Percentiles rank a stretch among this genome's conserved stretches.
These are phyloP conservation scores for Xylophagus ater DNA, from an alignment of 2,888 invertebrate genomes.

Conservation along the genomic window DNA sequence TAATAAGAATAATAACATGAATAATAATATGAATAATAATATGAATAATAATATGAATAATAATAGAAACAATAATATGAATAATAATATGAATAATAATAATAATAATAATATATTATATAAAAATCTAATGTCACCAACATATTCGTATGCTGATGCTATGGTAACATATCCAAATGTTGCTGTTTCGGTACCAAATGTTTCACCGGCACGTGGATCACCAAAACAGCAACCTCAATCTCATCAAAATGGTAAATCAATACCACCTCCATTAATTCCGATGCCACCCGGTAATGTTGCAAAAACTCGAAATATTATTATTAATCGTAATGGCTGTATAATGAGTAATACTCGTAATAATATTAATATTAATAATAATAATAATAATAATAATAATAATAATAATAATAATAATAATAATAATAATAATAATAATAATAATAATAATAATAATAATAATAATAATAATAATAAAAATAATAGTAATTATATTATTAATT, in stretches of 20 bases:
- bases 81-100: too few relatives aligned
- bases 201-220: slow-evolving; percentile 15
- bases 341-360: slow-evolving; percentile 6
- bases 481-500: too few relatives aligned
- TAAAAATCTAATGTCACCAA: too few relatives aligned
- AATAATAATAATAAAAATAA: slow-evolving; percentile 1
- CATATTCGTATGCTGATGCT: slow-evolving; percentile 20
- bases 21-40: too few relatives aligned
- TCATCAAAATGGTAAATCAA: slow-evolving; percentile 12
- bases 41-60: too few relatives aligned
- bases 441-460: neutral
- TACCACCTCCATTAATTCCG: slow-evolving; percentile 11
- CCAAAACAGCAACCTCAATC: slow-evolving; percentile 14
- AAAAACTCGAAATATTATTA: slow-evolving; percentile 7
- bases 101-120: too few relatives aligned
- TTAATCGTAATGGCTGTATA: slow-evolving; percentile 11
- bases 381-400: neutral
- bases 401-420: neutral
- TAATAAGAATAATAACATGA: slow-evolving; percentile 12
- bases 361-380: slow-evolving; percentile 1
- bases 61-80: too few relatives aligned
- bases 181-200: slow-evolving; percentile 12
- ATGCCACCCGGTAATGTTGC: slow-evolving; percentile 8
- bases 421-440: neutral
- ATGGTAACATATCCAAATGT: slow-evolving; percentile 14